Conservation (phyloP, 2,888 invertebrate genomes). For the Xylophagus ater region DNA sequence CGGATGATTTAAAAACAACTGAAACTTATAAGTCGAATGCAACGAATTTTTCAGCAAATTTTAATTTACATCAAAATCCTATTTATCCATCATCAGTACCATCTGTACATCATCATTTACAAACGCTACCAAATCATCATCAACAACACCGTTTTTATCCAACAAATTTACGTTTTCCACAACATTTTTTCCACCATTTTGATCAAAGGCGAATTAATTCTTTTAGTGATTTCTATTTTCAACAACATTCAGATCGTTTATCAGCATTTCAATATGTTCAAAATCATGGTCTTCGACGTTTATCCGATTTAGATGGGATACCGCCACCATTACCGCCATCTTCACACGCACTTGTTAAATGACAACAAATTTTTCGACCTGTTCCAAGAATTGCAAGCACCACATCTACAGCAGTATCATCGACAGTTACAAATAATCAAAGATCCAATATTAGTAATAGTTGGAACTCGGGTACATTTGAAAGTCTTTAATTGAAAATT, state of each 20-base stretch:
- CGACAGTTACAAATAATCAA: too few relatives aligned
- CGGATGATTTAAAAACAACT: slow-evolving; percentile 31
- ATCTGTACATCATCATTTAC: slow-evolving; percentile 9
- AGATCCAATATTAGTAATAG: too few relatives aligned
- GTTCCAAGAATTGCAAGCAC: slow-evolving; percentile 34
- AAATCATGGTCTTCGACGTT: slow-evolving; percentile 17
- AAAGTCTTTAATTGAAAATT: too few relatives aligned
- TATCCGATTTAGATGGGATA: slow-evolving; percentile 1
- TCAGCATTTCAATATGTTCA: slow-evolving; percentile 39
- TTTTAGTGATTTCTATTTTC: slow-evolving; percentile 34
- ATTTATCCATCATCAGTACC: slow-evolving; percentile 9
- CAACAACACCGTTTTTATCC: slow-evolving; percentile 21
- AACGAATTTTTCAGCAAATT: slow-evolving; percentile 6
- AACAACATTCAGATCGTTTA: slow-evolving; percentile 30
- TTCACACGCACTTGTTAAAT: slow-evolving; percentile 29
- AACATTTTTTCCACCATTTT: slow-evolving; percentile 21
- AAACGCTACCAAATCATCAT: slow-evolving; percentile 15
- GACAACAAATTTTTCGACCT: slow-evolving; percentile 35
- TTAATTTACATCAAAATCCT: slow-evolving; percentile 8
- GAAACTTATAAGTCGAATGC: slow-evolving; percentile 23
- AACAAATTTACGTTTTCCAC: slow-evolving; percentile 23
- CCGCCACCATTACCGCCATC: slow-evolving; percentile 19
- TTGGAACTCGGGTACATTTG: too few relatives aligned
- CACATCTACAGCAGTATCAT: slow-evolving; percentile 19
- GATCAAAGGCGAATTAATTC: slow-evolving; percentile 36